Percentiles rank a stretch among this genome's conserved stretches.
phyloP scores from a whole-genome alignment of 2,797 vertebrate species.

The Protonibea diacanthus region DNA sequence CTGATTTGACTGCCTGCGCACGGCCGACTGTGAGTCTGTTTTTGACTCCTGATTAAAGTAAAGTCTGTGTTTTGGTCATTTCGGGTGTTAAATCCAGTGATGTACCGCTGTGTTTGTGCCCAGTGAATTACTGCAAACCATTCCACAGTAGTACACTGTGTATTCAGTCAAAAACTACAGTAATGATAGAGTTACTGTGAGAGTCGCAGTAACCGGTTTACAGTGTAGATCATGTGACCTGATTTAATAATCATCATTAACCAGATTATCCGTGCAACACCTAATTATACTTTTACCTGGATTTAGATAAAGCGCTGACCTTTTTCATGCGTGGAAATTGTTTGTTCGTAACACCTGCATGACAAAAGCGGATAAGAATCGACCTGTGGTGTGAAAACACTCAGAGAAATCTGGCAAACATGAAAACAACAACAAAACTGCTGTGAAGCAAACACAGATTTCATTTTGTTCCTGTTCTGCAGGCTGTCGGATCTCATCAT shows the following conservation, averaged over 20 bases:
- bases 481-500: neutral
- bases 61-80: neutral
- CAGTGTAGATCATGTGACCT: neutral
- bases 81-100: too few species aligned
- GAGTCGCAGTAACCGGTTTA: too few species aligned
- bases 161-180: too few species aligned
- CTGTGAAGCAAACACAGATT: neutral
- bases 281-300: neutral
- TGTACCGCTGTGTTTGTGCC: too few species aligned
- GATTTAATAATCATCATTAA: constrained; percentile 1
- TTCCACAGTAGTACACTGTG: too few species aligned
- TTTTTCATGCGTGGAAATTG: neutral
- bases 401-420: neutral
- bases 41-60: neutral
- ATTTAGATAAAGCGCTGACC: neutral
- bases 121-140: too few species aligned
- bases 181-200: too few species aligned
- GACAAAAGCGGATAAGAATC: neutral
- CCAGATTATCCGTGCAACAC: neutral
- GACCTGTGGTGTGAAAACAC: neutral
- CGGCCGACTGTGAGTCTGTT: neutral
- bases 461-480: neutral
- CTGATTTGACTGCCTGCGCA: neutral
- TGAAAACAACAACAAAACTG: too few species aligned
- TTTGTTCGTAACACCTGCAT: neutral